Evolutionary conservation across 1,140 invertebrate genomes (phyloP), one percentile per base, ranked within the genome.

Genomic region (Bombus waltoni): DNA sequence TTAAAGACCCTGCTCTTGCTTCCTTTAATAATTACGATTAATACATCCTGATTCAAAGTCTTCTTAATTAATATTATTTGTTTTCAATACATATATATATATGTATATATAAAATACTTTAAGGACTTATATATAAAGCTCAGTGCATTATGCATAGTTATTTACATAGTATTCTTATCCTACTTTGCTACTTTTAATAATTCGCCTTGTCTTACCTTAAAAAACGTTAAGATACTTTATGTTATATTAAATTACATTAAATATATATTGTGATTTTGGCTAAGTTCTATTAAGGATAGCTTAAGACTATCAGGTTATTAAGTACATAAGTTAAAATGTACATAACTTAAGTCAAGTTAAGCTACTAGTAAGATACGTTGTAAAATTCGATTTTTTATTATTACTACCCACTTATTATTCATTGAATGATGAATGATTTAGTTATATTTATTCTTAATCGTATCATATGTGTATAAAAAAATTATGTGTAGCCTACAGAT

Each of bases 261-360:
- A n/a, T 32, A 73, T 73, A 35, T 88, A 91, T 59, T 86, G 81
- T 82, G 68, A 88, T 79, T 91, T 77, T 83, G 79, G 82, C 80
- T 92, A 92, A 92, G 92, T 89, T 90, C 89, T 89, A 87, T 88
- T 94, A 94, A 93, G 91, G 87, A 86, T 94, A 93, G 88, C 91
- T 92, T 94, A 94, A 94, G 92, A 82, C 83, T 91, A 85, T 91
- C 88, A 92, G 89, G 86, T 87, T 93, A 89, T 92, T 88, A 89
- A 91, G 87, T 73, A 85, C 89, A 84, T 93, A 94, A 93, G 91
- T 91, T 91, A 92, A 89, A 77, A 85, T 82, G 81, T 88, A 90
- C 81, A 92, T 93, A 92, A 90, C 92, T 90, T 93, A 93, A 92
- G 92, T 92, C 88, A 70, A 84, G 78, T 74, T 90, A 89, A 89